Evolutionary conservation across 2,888 invertebrate species (phyloP), one percentile per base, ranked within the genome.

Genomic region (Synergus laeviventris): DNA sequence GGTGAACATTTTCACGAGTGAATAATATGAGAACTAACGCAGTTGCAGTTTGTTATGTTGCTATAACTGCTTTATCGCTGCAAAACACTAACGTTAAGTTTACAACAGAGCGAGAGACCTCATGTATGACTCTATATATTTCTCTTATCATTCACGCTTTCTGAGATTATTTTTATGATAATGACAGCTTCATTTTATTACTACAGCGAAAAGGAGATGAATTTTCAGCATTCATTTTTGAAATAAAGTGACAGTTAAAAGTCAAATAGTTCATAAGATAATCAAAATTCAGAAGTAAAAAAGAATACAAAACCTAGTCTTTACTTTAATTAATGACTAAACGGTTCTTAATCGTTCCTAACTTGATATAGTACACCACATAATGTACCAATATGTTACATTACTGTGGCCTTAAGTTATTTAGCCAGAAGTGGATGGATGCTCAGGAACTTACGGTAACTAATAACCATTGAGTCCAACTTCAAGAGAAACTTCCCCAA

Each of bases 1-100:
- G 24, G 11, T 24, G 45, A 31, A 45, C n/a, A 16, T 49, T 31
- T 70, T 70, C 31, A n/a, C 24, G 31, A 64, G 64, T 49, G 49
- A 70, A 45, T 70, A 70, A 49, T n/a, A 45, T 24, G 66, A 45
- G 45, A 70, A 70, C 45, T 31, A 70, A 49, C 66, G 45, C 66
- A 45, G 49, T 31, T 70, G 49, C 45, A 45, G 24, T 16, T 31
- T 70, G 66, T 70, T 70, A 31, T 45, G 24, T n/a, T 39, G 39
- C 62, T 66, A 49, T 66, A 66, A 49, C 45, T 66, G 42, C 21
- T 39, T 66, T 66, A 42, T 66, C 39, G 42, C 38, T 45, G 21
- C 42, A 42, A 42, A 21, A 66, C 42, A 66, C 42, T 42, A 45
- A 66, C 64, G 24, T 66, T 24, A 12, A 66, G 39, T 66, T 66